Evolutionary conservation across 2,113 vertebrate genomes (phyloP).

Genomic region (Alethe castanea): DNA sequence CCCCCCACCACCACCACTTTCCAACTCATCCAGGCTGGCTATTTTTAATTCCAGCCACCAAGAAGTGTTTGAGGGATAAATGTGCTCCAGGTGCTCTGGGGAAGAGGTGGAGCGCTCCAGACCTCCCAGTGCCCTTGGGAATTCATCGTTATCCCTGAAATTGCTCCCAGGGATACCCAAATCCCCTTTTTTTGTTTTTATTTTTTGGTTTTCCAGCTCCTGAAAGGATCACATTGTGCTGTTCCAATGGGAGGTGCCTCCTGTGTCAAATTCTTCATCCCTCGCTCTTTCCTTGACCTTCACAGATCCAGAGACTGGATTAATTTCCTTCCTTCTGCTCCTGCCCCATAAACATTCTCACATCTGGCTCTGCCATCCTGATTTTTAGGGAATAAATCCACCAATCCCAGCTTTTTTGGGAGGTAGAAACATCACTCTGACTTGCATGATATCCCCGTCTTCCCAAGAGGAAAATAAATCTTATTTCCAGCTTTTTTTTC

Average conservation of each 20-base stretch:
- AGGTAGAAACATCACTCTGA: fast-evolving
- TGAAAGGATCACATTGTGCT: neutral
- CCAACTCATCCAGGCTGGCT: neutral
- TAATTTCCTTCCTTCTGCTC: neutral
- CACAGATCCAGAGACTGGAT: neutral
- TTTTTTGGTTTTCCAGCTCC: neutral
- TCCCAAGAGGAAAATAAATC: neutral
- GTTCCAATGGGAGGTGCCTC: neutral
- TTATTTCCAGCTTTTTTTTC: neutral
- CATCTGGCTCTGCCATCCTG: neutral
- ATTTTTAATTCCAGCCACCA: slow-evolving; percentile 14
- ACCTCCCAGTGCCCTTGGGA: neutral
- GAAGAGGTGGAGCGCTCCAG: neutral
- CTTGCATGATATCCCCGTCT: fast-evolving
- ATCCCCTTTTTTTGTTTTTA: neutral
- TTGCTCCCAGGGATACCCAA: neutral
- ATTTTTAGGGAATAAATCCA: neutral
- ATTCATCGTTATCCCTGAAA: neutral
- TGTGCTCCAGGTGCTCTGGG: neutral
- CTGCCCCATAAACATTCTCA: neutral
- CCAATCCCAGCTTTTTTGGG: neutral
- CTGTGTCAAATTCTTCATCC: neutral
- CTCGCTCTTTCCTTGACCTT: neutral
- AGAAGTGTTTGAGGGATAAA: neutral
- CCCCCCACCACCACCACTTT: fast-evolving